phyloP scores from a whole-genome alignment of 2,888 invertebrate genomes.

The Aethes cnicana region DNA sequence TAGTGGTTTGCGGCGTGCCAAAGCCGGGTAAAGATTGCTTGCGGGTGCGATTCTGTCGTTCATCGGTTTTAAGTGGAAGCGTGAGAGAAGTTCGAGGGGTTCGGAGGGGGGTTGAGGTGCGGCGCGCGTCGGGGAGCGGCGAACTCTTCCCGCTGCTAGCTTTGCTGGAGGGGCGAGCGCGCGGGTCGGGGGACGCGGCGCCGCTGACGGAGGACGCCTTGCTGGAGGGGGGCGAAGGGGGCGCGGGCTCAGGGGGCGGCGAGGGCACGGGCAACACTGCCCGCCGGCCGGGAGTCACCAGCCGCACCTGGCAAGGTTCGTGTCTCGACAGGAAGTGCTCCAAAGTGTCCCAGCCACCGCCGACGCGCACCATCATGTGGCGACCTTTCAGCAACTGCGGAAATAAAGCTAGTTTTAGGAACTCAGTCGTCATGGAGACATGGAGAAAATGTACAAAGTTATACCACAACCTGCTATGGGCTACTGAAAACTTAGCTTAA shows the following conservation, averaged over 20 bases:
- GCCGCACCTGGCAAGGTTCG: constrained; percentile 91
- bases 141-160: constrained; percentile 52
- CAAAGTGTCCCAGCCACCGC: constrained; percentile 96
- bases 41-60: constrained; percentile 45
- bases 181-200: constrained; percentile 48
- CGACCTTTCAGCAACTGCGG: constrained; percentile 91
- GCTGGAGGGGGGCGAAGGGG: constrained; percentile 56
- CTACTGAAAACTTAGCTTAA: no score
- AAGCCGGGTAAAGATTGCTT: constrained; percentile 72
- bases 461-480: background rate
- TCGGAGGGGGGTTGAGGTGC: constrained; percentile 61
- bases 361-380: constrained; percentile 98
- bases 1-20: constrained; percentile 62
- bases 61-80: constrained; percentile 51
- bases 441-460: background rate
- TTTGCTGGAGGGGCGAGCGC: constrained; percentile 47
- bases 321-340: constrained; percentile 95
- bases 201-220: constrained; percentile 61
- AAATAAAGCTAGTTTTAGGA: constrained; percentile 38
- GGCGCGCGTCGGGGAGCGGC: constrained; percentile 42
- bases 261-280: constrained; percentile 41
- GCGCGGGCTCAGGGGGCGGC: constrained; percentile 41
- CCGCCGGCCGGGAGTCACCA: constrained; percentile 71
- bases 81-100: constrained; percentile 52
- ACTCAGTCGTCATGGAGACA: no score